Evolutionary conservation across 2,113 vertebrate species (phyloP), one percentile per base, ranked within the genome.

Genomic region (Hippocampus mohnikei): DNA sequence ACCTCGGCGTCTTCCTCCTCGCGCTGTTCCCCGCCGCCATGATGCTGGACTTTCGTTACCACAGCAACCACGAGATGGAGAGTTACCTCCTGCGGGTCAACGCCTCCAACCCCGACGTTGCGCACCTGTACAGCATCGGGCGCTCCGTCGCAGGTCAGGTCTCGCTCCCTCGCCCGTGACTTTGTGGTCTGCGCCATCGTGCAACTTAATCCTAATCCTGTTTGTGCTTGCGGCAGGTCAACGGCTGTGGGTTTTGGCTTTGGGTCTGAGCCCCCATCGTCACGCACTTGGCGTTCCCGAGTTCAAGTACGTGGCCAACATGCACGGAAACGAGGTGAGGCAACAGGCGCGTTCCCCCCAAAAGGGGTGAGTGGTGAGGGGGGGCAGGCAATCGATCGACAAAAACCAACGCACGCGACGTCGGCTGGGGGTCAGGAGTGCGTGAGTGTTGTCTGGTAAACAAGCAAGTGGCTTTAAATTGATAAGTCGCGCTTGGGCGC

Each of bases 271-370:
- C 81, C 94, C 95, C 88, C 90, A 63, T 16, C 85, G 84, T 44
- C 95, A 97, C 91, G 91, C 82, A 67, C 84, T 95, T 64, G 94
- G 95, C 81, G 93, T 95, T 90, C 95, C 96, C 3, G 96, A 97
- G 73, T 95, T 97, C 89, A 96, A 97, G 85, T 97, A 96, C 75
- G 92, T 97, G 91, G 96, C 87, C 44, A 97, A 97, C 85, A 97
- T 97, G 94, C 95, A 97, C 81, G 96, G 96, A 79, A 94, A 97
- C 79, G 96, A 97, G 95, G 95, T 97, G 93, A 37, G 92, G 23
- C 2, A 44, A 61, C 66, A 71, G 58, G 74, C 66, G 59, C 69
- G 67, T 62, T 72, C 71, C 67, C 71, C 80, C 73, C 74, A 79
- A 82, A 85, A 61, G 62, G 75, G 77, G 70, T 71, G 29, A 4